phyloP scores from a whole-genome alignment of 2,797 vertebrate species.

The Macropus fuliginosus region DNA sequence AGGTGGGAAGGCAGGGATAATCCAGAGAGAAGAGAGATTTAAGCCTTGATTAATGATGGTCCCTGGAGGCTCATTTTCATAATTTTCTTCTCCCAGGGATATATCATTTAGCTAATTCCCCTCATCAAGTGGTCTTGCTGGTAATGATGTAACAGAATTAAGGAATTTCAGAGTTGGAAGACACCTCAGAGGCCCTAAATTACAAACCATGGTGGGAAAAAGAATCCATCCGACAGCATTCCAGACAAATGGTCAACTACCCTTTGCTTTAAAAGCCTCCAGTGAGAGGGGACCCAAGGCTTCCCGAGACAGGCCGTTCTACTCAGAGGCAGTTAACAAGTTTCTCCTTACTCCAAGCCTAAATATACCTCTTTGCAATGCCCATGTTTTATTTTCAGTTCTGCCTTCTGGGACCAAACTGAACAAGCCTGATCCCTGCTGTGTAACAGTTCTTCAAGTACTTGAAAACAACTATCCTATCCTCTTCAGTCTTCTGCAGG shows the following conservation, averaged over 20 bases:
- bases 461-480: not conserved
- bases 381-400: not conserved
- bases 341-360: not conserved
- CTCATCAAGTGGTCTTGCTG: not conserved
- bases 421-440: not conserved
- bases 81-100: not conserved
- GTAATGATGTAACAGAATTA: not conserved
- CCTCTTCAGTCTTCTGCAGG: not conserved
- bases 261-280: not conserved
- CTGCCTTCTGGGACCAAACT: not conserved
- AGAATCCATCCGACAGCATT: not conserved
- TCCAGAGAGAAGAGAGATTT: not conserved
- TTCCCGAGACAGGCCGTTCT: not conserved
- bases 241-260: not conserved
- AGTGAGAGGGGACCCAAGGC: not conserved
- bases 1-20: not conserved
- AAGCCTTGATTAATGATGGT: slow-evolving; percentile 12
- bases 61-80: not conserved
- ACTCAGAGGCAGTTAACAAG: not conserved
- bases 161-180: not conserved
- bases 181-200: not conserved
- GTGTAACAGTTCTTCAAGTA: not conserved
- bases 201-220: not conserved
- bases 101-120: not conserved
- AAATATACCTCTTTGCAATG: not conserved